Evolutionary conservation across 2,797 vertebrate species (phyloP), one percentile per base, ranked within the genome.

Genomic region (Knipowitschia caucasica): DNA sequence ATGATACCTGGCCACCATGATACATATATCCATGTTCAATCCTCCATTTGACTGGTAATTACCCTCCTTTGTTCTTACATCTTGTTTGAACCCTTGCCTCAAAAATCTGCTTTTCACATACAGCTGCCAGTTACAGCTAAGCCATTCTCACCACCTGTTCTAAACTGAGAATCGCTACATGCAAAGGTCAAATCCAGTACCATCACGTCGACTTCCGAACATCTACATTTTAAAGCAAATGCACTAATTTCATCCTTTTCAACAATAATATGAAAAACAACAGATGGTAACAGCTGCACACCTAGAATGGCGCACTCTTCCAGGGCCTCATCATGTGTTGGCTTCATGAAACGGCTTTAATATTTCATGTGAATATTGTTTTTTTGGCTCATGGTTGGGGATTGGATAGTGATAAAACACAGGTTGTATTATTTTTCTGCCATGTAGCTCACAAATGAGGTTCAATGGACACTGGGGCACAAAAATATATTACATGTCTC

Each of bases 261-360:
- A 45, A 80, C 56, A 67, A 51, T 49, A 39, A 29, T 50, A 49
- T 46, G 30, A 82, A 67, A 42, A 59, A 46, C 60, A 75, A 62
- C 79, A 80, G 76, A 83, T 79, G 78, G 80, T 42, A 69, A 74
- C 67, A 78, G 67, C 71, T 80, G 75, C 69, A 80, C 23, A 67
- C 60, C 59, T 72, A 67, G 58, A 35, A 58, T 65, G 55, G 65
- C 66, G 52, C 71, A 58, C 53, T 52, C 27, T 8, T 62, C 23
- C 33, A 64, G 20, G 33, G 64, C 68, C 44, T 69, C 43, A 71
- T 64, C 64, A 52, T 49, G 62, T 45, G 29, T 55, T 20, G 58
- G 54, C 30, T 63, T 44, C 17, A 5, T 60, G n/a, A 23, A 60
- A 34, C 56, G 39, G 30, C 67, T 56, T 60, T 51, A 35, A 64